Evolutionary conservation across 1,140 invertebrate species (phyloP).

Genomic region (Drosophila arawakana): DNA sequence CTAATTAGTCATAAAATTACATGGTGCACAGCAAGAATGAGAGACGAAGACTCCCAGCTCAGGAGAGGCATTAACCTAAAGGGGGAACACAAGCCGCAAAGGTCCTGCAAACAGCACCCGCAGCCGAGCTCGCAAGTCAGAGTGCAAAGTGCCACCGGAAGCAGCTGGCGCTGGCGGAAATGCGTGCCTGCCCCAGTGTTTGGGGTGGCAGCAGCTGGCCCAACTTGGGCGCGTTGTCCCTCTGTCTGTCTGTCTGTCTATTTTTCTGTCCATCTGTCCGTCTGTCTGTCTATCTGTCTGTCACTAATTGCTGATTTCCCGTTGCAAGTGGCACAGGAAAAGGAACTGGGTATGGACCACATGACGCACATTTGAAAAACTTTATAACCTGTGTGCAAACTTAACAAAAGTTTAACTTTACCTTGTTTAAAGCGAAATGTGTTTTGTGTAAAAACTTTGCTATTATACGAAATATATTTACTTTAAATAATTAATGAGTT

Average conservation of each 20-base stretch:
- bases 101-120: slow-evolving; percentile 53
- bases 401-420: not conserved
- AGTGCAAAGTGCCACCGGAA: slow-evolving; percentile 76
- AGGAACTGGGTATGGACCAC: slow-evolving; percentile 49
- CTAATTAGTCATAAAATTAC: slow-evolving; percentile 82
- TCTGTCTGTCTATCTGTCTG: slow-evolving; percentile 34
- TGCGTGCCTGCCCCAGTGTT: slow-evolving; percentile 61
- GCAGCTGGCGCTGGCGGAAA: slow-evolving; percentile 75
- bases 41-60: not conserved
- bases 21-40: slow-evolving; percentile 51
- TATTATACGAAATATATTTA: no score
- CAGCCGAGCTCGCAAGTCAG: slow-evolving; percentile 60
- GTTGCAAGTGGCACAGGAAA: slow-evolving; percentile 42
- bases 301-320: slow-evolving; percentile 79
- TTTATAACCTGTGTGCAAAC: not conserved
- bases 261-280: no score
- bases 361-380: slow-evolving; percentile 24
- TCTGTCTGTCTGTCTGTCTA: slow-evolving; percentile 27
- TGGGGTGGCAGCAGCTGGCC: slow-evolving; percentile 15
- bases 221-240: no score
- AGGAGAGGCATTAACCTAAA: slow-evolving; percentile 26
- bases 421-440: not conserved
- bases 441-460: not conserved
- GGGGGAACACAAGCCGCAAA: slow-evolving; percentile 43
- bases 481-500: no score